A percentile compares a stretch with the other conserved stretches of the same genome.
These are phyloP conservation scores for Brachionus plicatilis DNA, from an alignment of 1,140 invertebrate genomes.

Conservation along the genomic window DNA sequence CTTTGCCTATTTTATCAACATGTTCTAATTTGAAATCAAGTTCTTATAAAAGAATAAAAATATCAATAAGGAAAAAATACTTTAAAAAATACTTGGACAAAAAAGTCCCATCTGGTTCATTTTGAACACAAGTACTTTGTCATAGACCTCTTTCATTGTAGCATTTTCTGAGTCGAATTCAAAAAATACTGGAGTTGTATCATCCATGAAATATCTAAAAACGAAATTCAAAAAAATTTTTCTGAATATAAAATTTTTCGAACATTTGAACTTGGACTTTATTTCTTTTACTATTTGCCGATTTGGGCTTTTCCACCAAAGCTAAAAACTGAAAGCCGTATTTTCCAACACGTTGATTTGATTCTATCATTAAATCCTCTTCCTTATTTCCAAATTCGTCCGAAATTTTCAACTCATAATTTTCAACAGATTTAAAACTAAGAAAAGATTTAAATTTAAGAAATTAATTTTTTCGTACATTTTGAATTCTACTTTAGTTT, in stretches of 20 bases:
- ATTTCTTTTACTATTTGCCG: background rate
- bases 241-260: background rate
- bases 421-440: background rate
- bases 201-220: background rate
- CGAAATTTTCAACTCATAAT: constrained; percentile 31
- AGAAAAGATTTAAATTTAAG: background rate
- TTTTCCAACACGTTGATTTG: background rate
- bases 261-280: background rate
- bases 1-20: background rate
- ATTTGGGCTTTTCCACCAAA: background rate
- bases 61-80: background rate
- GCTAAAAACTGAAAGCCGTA: constrained; percentile 4
- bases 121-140: background rate
- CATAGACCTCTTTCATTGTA: background rate
- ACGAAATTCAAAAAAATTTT: background rate
- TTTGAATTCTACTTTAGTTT: background rate
- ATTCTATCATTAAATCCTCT: constrained; percentile 12
- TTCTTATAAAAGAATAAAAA: background rate
- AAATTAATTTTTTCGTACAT: background rate
- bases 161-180: background rate
- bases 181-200: background rate
- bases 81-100: constrained; percentile 4
- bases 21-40: background rate
- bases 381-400: constrained; percentile 2
- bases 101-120: background rate